Percentiles rank a stretch among this genome's conserved stretches.
phyloP scores from a whole-genome alignment of 2,888 invertebrate genomes.

The Trichogramma dendrolimi region DNA sequence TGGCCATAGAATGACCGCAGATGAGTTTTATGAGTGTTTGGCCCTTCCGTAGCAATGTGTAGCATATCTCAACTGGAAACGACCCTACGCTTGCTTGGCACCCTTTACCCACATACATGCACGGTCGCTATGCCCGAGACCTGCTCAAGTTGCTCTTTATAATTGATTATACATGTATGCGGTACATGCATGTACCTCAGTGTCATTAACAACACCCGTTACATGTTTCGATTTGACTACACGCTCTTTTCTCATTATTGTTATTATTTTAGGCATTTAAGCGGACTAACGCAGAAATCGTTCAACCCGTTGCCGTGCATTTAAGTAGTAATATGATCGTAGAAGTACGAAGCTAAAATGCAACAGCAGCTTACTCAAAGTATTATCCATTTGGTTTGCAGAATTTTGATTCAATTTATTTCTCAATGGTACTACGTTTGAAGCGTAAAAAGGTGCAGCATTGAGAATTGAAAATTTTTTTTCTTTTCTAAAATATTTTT shows the following conservation, averaged over 20 bases:
- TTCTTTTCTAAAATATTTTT: no score
- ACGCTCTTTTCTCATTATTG: no score
- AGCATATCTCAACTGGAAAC: conserved; percentile 28
- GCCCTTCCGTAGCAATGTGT: conserved; percentile 33
- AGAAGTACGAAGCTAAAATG: no score
- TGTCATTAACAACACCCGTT: conserved; percentile 40
- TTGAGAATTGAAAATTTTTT: no score
- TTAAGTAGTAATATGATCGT: no score
- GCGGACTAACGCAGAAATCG: background rate
- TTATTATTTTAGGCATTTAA: background rate
- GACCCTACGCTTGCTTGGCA: conserved; percentile 32
- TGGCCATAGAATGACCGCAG: conserved; percentile 39
- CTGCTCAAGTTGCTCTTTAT: conserved; percentile 25
- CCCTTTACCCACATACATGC: conserved; percentile 12
- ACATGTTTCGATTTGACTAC: conserved; percentile 27
- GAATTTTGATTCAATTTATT: no score
- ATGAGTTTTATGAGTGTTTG: conserved; percentile 44
- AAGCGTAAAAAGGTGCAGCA: no score
- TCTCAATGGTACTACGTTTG: no score
- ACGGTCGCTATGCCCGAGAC: conserved; percentile 18
- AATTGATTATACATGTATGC: conserved; percentile 40
- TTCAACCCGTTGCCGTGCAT: no score
- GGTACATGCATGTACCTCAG: background rate
- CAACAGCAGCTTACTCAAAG: no score
- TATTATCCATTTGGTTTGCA: no score